Evolutionary conservation across 2,113 vertebrate genomes (phyloP).

Genomic region (Setophaga petechia): DNA sequence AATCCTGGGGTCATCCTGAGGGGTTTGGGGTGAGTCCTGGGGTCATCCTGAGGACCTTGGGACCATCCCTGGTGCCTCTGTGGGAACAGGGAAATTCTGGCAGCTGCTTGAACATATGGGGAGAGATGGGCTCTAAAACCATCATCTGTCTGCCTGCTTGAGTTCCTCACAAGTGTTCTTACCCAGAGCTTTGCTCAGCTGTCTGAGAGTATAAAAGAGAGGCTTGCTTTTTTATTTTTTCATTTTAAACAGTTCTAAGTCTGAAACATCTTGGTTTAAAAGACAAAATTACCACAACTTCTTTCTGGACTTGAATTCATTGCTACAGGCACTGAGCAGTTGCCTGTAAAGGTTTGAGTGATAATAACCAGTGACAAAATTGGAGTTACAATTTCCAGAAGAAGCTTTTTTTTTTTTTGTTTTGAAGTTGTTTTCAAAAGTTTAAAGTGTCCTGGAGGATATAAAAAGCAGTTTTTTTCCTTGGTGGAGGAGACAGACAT

Average conservation of each 20-base stretch:
- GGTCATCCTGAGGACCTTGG: background rate
- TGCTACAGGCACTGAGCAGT: background rate
- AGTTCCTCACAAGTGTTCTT: background rate
- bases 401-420: background rate
- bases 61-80: background rate
- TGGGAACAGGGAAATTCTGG: background rate
- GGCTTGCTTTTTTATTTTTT: background rate
- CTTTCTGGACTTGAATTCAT: background rate
- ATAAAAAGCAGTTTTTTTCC: background rate
- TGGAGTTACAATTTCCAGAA: background rate
- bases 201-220: background rate
- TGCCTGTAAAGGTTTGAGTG: background rate
- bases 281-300: background rate
- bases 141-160: constrained; percentile 32
- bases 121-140: constrained; percentile 38
- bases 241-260: background rate
- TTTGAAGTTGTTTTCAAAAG: background rate
- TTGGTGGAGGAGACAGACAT: background rate
- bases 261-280: background rate
- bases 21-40: background rate
- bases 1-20: no score
- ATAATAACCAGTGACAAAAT: background rate
- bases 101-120: constrained; percentile 56
- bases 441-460: background rate
- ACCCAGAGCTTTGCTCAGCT: background rate